phyloP scores from a whole-genome alignment of 2,888 invertebrate species.

The Nematopogon swammerdamellus region DNA sequence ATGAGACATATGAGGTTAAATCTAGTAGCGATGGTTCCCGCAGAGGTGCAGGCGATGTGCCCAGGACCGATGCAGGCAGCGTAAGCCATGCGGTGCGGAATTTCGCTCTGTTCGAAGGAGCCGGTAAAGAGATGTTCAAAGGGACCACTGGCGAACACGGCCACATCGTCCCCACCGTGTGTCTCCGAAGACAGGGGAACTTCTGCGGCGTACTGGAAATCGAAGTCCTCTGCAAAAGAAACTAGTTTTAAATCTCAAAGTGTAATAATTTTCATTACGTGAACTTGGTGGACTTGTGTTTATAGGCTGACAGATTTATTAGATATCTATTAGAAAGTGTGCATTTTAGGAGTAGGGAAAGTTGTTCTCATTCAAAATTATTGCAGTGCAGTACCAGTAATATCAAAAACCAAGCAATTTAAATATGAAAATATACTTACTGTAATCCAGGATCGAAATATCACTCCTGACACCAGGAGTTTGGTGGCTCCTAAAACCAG shows the following conservation, averaged over 20 bases:
- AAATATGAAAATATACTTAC: too few species aligned
- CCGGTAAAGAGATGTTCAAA: slow-evolving; percentile 80
- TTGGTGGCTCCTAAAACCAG: slow-evolving; percentile 40
- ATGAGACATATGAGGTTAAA: too few species aligned
- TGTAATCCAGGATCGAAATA: slow-evolving; percentile 19
- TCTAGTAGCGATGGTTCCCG: too few species aligned
- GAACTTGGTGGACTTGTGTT: too few species aligned
- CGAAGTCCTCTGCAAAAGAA: slow-evolving; percentile 31
- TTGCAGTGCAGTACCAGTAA: too few species aligned
- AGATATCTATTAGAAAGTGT: too few species aligned
- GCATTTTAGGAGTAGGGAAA: too few species aligned
- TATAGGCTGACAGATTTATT: too few species aligned
- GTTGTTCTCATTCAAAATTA: too few species aligned
- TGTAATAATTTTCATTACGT: too few species aligned
- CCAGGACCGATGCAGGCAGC: slow-evolving; percentile 69
- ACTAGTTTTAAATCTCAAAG: background rate
- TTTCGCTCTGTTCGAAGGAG: slow-evolving; percentile 72
- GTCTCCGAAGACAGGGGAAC: slow-evolving; percentile 64
- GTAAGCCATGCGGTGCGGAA: slow-evolving; percentile 73
- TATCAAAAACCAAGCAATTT: too few species aligned
- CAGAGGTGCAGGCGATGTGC: too few species aligned
- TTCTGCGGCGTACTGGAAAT: slow-evolving; percentile 57
- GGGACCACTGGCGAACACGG: slow-evolving; percentile 72
- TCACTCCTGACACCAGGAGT: slow-evolving; percentile 39
- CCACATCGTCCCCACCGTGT: slow-evolving; percentile 79